Evolutionary conservation across 2,888 invertebrate genomes (phyloP).

Genomic region (Cremastinae sp.): DNA sequence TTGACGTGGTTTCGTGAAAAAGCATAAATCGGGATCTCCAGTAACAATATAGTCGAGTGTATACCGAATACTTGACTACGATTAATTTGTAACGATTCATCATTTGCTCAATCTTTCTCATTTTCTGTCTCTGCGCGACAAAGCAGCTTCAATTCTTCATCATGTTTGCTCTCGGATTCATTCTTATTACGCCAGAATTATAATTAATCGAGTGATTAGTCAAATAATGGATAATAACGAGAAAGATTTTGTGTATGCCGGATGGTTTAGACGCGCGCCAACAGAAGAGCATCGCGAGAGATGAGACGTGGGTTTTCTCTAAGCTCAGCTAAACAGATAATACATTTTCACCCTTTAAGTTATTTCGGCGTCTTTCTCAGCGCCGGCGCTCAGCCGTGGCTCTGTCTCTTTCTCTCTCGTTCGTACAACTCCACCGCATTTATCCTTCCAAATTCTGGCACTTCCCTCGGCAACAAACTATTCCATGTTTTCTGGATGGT

Average conservation of each 20-base stretch:
- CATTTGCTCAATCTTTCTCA: background rate
- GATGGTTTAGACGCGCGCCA: slow-evolving; percentile 3
- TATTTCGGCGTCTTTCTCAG: too few species aligned
- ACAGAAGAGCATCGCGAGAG: slow-evolving; percentile 14
- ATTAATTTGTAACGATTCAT: slow-evolving; percentile 31
- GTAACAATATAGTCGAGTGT: too few species aligned
- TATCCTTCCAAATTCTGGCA: slow-evolving; percentile 14
- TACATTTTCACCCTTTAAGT: slow-evolving; percentile 59
- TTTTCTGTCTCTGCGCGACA: background rate
- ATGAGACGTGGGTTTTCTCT: slow-evolving; percentile 24
- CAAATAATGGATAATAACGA: slow-evolving; percentile 5
- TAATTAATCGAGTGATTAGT: slow-evolving; percentile 52
- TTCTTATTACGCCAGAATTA: slow-evolving; percentile 37
- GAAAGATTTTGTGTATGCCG: background rate
- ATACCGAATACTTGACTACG: background rate
- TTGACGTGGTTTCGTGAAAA: too few species aligned
- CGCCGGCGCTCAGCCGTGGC: too few species aligned
- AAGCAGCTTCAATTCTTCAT: slow-evolving; percentile 20
- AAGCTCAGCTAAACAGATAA: slow-evolving; percentile 52
- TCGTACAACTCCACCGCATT: slow-evolving; percentile 4
- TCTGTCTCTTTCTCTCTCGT: slow-evolving; percentile 15
- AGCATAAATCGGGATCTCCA: too few species aligned
- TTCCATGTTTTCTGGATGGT: slow-evolving; percentile 43
- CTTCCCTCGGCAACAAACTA: slow-evolving; percentile 47
- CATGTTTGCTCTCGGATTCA: slow-evolving; percentile 22